Percentiles rank a stretch among this genome's conserved stretches.
Evolutionary conservation across 2,797 vertebrate species (phyloP).

Genomic region (Tadarida brasiliensis): DNA sequence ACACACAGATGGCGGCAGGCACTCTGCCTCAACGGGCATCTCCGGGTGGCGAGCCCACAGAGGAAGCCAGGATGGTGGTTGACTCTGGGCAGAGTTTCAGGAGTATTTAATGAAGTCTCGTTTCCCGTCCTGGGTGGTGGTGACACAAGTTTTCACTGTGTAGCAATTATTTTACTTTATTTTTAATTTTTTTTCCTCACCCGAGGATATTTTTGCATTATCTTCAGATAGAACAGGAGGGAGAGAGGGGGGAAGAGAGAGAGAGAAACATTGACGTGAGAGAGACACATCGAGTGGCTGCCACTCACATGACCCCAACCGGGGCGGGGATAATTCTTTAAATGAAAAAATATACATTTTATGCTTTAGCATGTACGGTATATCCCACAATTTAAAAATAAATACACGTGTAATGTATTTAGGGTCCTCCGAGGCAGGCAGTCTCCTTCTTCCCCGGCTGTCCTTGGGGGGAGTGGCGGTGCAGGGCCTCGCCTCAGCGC

Average conservation of each 20-base stretch:
- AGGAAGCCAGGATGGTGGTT: neutral
- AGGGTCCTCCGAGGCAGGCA: rapidly evolving
- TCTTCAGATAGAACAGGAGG: no score
- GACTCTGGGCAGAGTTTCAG: neutral
- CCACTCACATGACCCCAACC: no score
- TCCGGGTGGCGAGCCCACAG: neutral
- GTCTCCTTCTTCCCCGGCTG: neutral
- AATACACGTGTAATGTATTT: neutral
- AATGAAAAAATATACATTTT: neutral
- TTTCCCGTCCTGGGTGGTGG: neutral
- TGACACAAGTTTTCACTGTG: neutral
- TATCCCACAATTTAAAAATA: neutral
- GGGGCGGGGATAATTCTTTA: neutral
- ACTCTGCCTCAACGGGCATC: neutral
- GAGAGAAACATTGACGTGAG: no score
- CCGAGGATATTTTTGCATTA: no score
- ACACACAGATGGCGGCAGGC: rapidly evolving
- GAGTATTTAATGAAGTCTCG: neutral
- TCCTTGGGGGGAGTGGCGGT: neutral
- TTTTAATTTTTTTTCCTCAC: no score
- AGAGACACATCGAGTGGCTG: no score
- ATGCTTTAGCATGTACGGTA: neutral
- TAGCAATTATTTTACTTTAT: neutral
- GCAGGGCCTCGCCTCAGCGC: neutral
- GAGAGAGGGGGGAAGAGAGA: no score